Evolutionary conservation across 2,113 vertebrate genomes (phyloP).

Genomic region (Stictonetta naevosa): DNA sequence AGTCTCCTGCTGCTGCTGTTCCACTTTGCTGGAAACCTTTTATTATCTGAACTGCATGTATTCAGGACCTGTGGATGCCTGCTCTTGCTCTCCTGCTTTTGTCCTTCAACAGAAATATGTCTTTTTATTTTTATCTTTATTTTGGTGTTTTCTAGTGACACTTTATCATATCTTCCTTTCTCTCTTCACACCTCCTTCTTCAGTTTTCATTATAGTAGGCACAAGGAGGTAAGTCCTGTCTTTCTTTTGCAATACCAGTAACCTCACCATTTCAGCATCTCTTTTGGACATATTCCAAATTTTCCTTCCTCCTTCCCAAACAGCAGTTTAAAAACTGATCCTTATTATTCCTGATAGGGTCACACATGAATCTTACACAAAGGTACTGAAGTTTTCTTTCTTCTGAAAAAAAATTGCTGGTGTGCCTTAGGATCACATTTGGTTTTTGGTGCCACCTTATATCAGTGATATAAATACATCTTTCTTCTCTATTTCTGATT

Average conservation of each 20-base stretch:
- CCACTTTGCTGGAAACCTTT: background rate
- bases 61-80: background rate
- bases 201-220: background rate
- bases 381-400: background rate
- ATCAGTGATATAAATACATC: background rate
- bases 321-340: background rate
- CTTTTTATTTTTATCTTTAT: background rate
- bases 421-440: background rate
- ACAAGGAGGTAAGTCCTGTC: background rate
- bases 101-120: background rate
- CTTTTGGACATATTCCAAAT: background rate
- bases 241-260: background rate
- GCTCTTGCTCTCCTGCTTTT: background rate
- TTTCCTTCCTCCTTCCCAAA: background rate
- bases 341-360: background rate
- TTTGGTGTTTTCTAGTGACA: background rate
- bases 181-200: background rate
- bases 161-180: background rate
- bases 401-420: background rate
- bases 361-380: background rate
- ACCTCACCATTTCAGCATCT: background rate
- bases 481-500: background rate
- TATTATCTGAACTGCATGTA: background rate
- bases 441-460: background rate
- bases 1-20: background rate